Percentiles rank a stretch among this genome's conserved stretches.
These are phyloP conservation scores for Sthenelais limicola DNA, from an alignment of 2,888 invertebrate species.

Conservation along the genomic window DNA sequence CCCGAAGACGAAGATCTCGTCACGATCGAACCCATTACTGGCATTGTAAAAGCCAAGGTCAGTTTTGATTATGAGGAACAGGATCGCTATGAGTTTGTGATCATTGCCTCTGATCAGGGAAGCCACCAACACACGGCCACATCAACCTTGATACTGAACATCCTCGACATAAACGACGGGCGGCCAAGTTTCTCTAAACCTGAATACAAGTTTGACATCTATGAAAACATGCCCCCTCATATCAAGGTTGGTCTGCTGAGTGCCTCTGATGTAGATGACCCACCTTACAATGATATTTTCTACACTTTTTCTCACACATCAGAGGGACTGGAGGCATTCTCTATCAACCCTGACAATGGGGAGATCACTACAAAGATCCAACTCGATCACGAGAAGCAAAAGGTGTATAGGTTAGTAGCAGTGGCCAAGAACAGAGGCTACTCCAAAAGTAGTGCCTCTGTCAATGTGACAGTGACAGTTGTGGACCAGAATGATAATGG, in stretches of 20 bases:
- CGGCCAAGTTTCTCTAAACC: slow-evolving; percentile 45
- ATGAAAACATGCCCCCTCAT: slow-evolving; percentile 31
- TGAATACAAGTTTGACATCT: slow-evolving; percentile 24
- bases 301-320: slow-evolving; percentile 16
- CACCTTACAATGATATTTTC: slow-evolving; percentile 29
- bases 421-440: slow-evolving; percentile 32
- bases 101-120: slow-evolving; percentile 48
- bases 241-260: slow-evolving; percentile 32
- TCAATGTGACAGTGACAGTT: slow-evolving; percentile 38
- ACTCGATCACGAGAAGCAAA: slow-evolving; percentile 47
- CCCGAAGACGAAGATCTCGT: slow-evolving; percentile 18
- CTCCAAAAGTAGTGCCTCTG: slow-evolving; percentile 8
- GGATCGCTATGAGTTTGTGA: slow-evolving; percentile 42
- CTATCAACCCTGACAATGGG: slow-evolving; percentile 43
- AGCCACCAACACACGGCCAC: slow-evolving; percentile 41
- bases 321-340: slow-evolving; percentile 24
- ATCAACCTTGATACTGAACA: slow-evolving; percentile 42
- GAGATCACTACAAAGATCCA: slow-evolving; percentile 39
- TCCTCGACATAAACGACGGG: slow-evolving; percentile 52
- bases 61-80: slow-evolving; percentile 45
- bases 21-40: slow-evolving; percentile 43
- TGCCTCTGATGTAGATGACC: slow-evolving; percentile 32
- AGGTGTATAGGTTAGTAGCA: slow-evolving; percentile 28
- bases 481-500: slow-evolving; percentile 39
- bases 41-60: slow-evolving; percentile 36